Evolutionary conservation across 1,140 invertebrate species (phyloP).

Genomic region (Neodiprion fabricii): DNA sequence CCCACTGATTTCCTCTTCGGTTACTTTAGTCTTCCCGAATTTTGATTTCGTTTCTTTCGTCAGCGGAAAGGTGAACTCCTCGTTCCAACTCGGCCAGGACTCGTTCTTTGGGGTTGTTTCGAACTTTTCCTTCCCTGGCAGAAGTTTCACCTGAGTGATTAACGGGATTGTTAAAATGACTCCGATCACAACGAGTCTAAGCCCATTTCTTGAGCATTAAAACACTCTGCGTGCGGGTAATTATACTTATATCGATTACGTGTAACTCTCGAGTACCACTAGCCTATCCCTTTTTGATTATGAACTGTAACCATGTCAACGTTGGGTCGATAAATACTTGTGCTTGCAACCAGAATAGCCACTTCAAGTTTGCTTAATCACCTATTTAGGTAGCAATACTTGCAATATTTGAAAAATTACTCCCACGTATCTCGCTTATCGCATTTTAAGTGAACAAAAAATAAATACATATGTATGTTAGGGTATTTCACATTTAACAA

Average conservation of each 20-base stretch:
- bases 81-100: conserved; percentile 79
- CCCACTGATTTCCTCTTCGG: conserved; percentile 66
- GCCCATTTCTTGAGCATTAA: too few species aligned
- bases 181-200: too few species aligned
- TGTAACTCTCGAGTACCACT: neutral
- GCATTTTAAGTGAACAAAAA: too few species aligned
- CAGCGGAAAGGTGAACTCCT: conserved; percentile 74
- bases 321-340: neutral
- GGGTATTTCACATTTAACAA: too few species aligned
- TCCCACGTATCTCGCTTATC: too few species aligned
- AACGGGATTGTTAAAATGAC: neutral
- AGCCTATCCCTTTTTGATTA: neutral
- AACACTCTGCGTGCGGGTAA: too few species aligned
- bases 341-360: neutral
- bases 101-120: conserved; percentile 76
- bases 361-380: neutral
- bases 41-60: conserved; percentile 60
- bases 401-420: neutral
- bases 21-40: conserved; percentile 55
- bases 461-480: too few species aligned
- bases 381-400: neutral
- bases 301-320: conserved; percentile 4
- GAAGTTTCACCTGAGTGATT: conserved; percentile 70
- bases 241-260: neutral
- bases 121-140: conserved; percentile 75